Base-by-base conservation (phyloP, 2,888 invertebrate species). In the Steinernema scapterisci region DNA sequence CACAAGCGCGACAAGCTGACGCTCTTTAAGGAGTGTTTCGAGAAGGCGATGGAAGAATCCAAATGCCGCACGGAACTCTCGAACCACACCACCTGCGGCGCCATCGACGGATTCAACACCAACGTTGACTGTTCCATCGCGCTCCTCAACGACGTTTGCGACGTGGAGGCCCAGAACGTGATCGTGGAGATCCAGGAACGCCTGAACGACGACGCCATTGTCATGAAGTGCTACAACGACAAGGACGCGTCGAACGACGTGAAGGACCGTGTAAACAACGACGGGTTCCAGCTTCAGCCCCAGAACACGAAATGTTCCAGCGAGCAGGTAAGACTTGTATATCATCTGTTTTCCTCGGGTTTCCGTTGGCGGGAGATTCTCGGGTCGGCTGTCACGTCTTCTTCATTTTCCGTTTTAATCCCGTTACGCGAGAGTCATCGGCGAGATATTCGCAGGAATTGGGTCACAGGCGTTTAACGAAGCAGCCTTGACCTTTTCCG, bases 101-200 rank as follows among this genome's bases (percentile, higher is more conserved):
- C 85, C 13, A 74, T 86, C 43, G 83, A 83, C 19, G 77, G 82
- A 0, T 85, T 85, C 78, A 86, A 84, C 52, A 77, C 79, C 46
- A 81, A 84, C 73, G 77, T 86, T 44, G 86, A 86, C 76, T 86
- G 86, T 73, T 79, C 82, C 7, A 81, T 86, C 51, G 79, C 79
- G 3, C 76, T 81, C 0, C 78, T 86, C 82, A 86, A 84, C 70
- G 86, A 86, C 38, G 80, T 80, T 46, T 86, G 86, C 73, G 81
- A 83, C 13, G 81, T 84, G 16, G 81, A 83, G 43, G 83, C 83
- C 7, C 86, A 86, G 76, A 83, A 86, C 76, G 74, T 84, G 25
- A 80, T 86, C 11, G 82, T 85, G 13, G 83, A 79, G 46, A 48
- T 85, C 23, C 84, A 85, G 72, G 84, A 82, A 54, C 72, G 71